phyloP scores from a whole-genome alignment of 92 coral and sea anemone species.

The Zoanthus sociatus region DNA sequence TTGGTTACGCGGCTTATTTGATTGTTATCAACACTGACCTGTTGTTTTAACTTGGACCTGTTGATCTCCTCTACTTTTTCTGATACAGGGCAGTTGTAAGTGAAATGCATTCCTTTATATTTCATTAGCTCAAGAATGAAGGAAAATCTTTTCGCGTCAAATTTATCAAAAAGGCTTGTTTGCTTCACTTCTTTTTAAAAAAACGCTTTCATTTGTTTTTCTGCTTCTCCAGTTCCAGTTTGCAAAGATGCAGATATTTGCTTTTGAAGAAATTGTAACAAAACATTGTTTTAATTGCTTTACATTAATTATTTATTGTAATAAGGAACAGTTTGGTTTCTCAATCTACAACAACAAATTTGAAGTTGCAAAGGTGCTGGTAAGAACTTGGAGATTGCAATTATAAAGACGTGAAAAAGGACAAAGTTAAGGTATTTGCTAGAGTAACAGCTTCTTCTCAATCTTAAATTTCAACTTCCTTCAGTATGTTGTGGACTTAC shows the following conservation, averaged over 20 bases:
- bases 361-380: not conserved
- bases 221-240: not conserved
- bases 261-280: not conserved
- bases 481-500: not conserved
- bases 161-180: not conserved
- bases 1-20: not conserved
- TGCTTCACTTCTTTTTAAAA: not conserved
- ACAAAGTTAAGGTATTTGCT: not conserved
- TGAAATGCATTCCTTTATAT: not conserved
- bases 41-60: constrained; percentile 39
- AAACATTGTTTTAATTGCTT: not conserved
- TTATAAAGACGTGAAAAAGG: not conserved
- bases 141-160: not conserved
- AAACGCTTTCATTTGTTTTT: not conserved
- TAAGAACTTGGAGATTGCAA: not conserved
- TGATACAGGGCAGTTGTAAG: not conserved
- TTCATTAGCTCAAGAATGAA: not conserved
- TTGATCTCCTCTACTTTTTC: not conserved
- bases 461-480: not conserved
- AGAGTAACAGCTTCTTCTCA: not conserved
- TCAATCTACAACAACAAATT: not conserved
- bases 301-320: not conserved
- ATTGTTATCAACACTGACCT: constrained; percentile 13
- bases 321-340: not conserved
- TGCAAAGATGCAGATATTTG: not conserved